These are phyloP conservation scores for Micromys minutus DNA, from an alignment of 2,113 vertebrate species.

Conservation along the genomic window DNA sequence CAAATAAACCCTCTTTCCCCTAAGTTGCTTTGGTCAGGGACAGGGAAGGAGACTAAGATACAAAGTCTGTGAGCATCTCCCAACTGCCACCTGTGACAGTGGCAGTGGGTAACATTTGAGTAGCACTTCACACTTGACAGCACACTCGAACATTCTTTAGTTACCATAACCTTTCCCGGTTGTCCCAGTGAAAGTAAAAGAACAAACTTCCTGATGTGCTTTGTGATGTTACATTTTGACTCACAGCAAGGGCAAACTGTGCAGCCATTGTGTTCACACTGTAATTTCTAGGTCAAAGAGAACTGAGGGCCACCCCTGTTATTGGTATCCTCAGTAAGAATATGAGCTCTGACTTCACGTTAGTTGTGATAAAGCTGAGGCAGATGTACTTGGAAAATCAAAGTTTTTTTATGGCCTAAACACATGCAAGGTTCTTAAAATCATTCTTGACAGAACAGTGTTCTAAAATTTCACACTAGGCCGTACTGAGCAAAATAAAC, in stretches of 20 bases:
- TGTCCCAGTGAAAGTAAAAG: background rate
- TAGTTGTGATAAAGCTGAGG: background rate
- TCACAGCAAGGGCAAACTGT: background rate
- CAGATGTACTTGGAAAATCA: background rate
- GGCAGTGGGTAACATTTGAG: fast-evolving
- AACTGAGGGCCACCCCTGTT: background rate
- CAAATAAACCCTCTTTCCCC: background rate
- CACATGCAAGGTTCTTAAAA: background rate
- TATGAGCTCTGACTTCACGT: background rate
- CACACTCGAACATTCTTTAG: background rate
- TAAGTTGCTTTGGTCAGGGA: background rate
- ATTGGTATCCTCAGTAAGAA: background rate
- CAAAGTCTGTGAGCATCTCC: background rate
- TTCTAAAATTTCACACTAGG: background rate
- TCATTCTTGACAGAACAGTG: background rate
- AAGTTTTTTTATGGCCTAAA: background rate
- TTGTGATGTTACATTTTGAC: no score
- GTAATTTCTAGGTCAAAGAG: background rate
- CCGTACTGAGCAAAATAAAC: background rate
- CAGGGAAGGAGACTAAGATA: no score
- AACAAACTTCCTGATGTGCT: no score
- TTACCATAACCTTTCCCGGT: no score
- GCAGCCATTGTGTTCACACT: fast-evolving
- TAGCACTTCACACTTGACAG: background rate
- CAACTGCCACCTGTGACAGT: background rate